These are phyloP conservation scores for Pangasius macronema DNA, from an alignment of 2,797 vertebrate species.

Conservation along the genomic window DNA sequence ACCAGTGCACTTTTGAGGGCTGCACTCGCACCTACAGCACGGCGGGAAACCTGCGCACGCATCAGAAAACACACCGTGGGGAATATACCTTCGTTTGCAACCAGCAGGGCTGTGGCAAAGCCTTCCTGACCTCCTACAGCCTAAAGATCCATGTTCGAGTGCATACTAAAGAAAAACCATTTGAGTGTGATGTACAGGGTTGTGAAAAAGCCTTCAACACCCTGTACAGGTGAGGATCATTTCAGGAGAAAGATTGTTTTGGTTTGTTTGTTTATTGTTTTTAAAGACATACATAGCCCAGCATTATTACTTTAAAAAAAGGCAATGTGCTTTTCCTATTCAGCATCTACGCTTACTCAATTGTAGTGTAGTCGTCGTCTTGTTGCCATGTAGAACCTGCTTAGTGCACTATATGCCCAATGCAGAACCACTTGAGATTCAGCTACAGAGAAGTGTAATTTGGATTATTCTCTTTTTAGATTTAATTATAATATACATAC, in stretches of 20 bases:
- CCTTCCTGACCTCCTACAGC: constrained; percentile 98
- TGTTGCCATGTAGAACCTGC: neutral
- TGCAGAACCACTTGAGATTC: neutral
- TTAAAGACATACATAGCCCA: neutral
- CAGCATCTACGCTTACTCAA: neutral
- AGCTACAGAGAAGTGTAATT: neutral
- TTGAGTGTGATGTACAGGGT: constrained; percentile 98
- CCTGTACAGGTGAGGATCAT: constrained; percentile 82
- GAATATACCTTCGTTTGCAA: constrained; percentile 99
- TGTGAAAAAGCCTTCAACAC: constrained; percentile 99
- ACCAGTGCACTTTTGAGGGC: constrained; percentile 98
- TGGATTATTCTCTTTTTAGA: neutral
- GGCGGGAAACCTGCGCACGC: constrained; percentile 95
- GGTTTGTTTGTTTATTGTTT: neutral
- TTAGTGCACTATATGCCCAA: neutral
- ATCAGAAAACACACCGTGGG: constrained; percentile 96
- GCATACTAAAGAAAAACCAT: constrained; percentile 98
- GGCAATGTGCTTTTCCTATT: neutral
- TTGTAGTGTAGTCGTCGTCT: neutral
- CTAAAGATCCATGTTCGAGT: constrained; percentile 98
- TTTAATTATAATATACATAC: too few relatives aligned
- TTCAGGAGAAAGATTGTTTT: neutral
- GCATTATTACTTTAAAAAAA: neutral
- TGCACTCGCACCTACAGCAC: constrained; percentile 98
- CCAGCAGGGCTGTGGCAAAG: constrained; percentile 96